phyloP scores from a whole-genome alignment of 2,888 invertebrate species.

The Platycheirus albimanus region DNA sequence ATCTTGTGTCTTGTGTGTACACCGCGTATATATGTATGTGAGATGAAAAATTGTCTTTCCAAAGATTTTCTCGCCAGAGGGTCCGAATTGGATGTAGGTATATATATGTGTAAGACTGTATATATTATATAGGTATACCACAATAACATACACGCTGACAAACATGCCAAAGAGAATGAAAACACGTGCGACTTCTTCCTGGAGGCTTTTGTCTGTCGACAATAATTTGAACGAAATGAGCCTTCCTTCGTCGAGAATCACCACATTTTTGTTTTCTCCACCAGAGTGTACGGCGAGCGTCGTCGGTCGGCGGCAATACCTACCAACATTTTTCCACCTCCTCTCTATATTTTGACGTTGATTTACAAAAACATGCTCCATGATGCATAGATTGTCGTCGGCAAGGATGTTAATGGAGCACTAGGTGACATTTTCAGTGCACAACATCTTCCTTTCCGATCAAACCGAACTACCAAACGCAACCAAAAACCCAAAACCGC shows the following conservation, averaged over 20 bases:
- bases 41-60: conserved; percentile 55
- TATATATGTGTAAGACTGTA: not conserved
- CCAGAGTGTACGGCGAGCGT: no score
- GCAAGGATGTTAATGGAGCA: conserved; percentile 70
- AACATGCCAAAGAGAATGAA: conserved; percentile 48
- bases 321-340: conserved; percentile 14
- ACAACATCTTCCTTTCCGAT: conserved; percentile 53
- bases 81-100: not conserved
- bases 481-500: not conserved
- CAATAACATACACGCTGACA: conserved; percentile 10
- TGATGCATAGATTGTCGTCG: conserved; percentile 66
- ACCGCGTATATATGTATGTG: conserved; percentile 26
- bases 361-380: conserved; percentile 67
- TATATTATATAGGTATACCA: not conserved
- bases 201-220: conserved; percentile 70
- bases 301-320: conserved; percentile 22
- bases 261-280: conserved; percentile 32
- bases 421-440: conserved; percentile 71
- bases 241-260: conserved; percentile 45
- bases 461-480: no score
- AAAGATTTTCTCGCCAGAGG: conserved; percentile 52
- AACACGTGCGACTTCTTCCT: conserved; percentile 65
- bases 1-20: no score
- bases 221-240: conserved; percentile 72
- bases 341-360: conserved; percentile 55